Evolutionary conservation across 2,797 vertebrate genomes (phyloP).

Genomic region (Coilia nasus): DNA sequence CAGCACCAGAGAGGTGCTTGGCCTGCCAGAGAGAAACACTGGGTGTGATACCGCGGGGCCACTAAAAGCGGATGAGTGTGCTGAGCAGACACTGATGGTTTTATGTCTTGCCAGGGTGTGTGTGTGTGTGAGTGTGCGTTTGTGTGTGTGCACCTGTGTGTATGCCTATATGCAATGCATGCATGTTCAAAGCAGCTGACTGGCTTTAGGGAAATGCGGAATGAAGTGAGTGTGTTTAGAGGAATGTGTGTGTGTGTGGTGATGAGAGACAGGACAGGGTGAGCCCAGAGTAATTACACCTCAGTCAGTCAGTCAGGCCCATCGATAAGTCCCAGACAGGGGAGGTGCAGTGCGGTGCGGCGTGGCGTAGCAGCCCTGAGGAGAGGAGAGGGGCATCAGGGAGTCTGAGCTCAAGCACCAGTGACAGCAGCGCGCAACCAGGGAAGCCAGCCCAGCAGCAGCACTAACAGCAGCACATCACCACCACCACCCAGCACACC

Average conservation of each 20-base stretch:
- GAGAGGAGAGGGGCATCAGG: slow-evolving; percentile 28
- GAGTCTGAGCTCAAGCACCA: background rate
- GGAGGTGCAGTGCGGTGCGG: slow-evolving; percentile 31
- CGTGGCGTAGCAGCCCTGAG: slow-evolving; percentile 37
- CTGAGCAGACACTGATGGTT: slow-evolving; percentile 29
- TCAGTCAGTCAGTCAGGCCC: background rate
- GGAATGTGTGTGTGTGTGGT: background rate
- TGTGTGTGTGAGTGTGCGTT: background rate
- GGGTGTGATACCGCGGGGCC: background rate
- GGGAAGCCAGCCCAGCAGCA: background rate
- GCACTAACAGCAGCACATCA: background rate
- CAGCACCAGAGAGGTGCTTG: background rate
- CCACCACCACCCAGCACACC: background rate
- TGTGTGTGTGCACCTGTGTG: background rate
- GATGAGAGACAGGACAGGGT: background rate
- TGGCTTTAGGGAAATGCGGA: background rate
- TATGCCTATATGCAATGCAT: too few species aligned
- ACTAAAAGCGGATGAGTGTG: background rate
- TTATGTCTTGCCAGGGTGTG: background rate
- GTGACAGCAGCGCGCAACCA: background rate
- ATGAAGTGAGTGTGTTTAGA: background rate
- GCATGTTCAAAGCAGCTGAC: background rate
- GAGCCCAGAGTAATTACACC: slow-evolving; percentile 14
- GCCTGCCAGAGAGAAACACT: background rate
- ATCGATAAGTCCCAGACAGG: background rate